Evolutionary conservation across 1,140 invertebrate genomes (phyloP).

Genomic region (Drosophila athabasca): DNA sequence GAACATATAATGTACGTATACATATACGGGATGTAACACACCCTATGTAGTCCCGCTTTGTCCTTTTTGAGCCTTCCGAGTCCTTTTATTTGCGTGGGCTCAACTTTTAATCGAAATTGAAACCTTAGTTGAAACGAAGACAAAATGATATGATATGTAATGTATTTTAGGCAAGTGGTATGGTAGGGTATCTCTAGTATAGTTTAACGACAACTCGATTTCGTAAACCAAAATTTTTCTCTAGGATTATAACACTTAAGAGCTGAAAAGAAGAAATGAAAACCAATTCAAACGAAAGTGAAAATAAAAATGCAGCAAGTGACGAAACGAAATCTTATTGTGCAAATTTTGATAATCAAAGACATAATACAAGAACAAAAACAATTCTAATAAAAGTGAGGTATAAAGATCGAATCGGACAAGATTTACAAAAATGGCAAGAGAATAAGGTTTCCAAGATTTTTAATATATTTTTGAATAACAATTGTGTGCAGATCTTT

Average conservation of each 20-base stretch:
- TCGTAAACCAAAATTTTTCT: conserved; percentile 60
- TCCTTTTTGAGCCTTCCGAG: background rate
- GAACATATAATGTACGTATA: too few species aligned
- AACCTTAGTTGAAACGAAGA: conserved; percentile 9
- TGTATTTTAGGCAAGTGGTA: conserved; percentile 47
- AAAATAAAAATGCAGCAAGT: conserved; percentile 12
- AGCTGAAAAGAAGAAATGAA: conserved; percentile 26
- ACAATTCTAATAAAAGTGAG: background rate
- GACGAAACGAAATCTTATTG: conserved; percentile 5
- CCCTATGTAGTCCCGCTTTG: background rate
- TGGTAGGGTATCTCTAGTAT: conserved; percentile 52
- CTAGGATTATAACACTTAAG: conserved; percentile 54
- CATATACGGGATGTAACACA: too few species aligned
- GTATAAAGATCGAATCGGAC: background rate
- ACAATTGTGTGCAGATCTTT: conserved; percentile 10
- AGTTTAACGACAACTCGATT: conserved; percentile 35
- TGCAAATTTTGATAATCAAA: conserved; percentile 52
- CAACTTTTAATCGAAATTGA: conserved; percentile 34
- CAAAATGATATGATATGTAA: conserved; percentile 20
- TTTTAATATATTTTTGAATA: conserved; percentile 49
- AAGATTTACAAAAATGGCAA: conserved; percentile 12
- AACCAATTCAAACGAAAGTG: conserved; percentile 21
- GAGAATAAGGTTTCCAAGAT: conserved; percentile 49
- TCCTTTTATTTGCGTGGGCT: conserved; percentile 12
- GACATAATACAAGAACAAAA: conserved; percentile 25